phyloP scores from a whole-genome alignment of 2,888 invertebrate species.

The Agrotis ipsilon region DNA sequence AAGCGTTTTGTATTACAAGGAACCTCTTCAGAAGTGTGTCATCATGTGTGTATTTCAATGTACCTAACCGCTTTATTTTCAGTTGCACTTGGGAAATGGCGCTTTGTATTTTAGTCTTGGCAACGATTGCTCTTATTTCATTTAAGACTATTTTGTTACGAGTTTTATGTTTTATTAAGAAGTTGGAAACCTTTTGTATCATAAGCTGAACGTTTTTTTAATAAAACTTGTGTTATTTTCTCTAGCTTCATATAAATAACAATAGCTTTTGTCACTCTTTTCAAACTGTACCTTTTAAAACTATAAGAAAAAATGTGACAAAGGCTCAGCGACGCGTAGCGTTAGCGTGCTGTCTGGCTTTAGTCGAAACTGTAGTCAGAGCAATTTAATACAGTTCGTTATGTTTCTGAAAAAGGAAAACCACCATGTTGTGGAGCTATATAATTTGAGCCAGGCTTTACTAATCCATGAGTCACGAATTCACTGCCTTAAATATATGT shows the following conservation, averaged over 20 bases:
- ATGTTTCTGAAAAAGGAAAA: constrained; percentile 34
- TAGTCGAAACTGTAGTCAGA: constrained; percentile 31
- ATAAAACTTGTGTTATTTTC: not conserved
- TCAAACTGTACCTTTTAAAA: constrained; percentile 28
- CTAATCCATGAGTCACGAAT: not conserved
- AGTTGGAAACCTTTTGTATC: constrained; percentile 7
- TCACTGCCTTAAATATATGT: not conserved
- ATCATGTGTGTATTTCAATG: constrained; percentile 69
- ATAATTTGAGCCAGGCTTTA: not conserved
- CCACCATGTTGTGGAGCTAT: not conserved
- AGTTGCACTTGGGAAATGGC: constrained; percentile 50
- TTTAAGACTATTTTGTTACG: constrained; percentile 26
- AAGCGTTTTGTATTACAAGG: constrained; percentile 75
- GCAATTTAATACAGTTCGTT: constrained; percentile 34
- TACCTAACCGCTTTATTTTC: constrained; percentile 60
- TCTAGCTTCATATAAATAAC: constrained; percentile 2
- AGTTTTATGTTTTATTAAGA: constrained; percentile 17
- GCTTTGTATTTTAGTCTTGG: constrained; percentile 44
- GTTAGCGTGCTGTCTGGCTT: constrained; percentile 35
- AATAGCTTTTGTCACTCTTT: constrained; percentile 10
- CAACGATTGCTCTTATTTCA: constrained; percentile 24
- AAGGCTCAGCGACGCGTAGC: constrained; percentile 20
- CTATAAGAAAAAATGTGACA: constrained; percentile 20
- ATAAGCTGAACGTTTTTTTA: constrained; percentile 16
- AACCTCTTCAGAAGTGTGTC: constrained; percentile 67